These are phyloP conservation scores for Zonitis immaculata DNA, from an alignment of 2,888 invertebrate species.

Conservation along the genomic window DNA sequence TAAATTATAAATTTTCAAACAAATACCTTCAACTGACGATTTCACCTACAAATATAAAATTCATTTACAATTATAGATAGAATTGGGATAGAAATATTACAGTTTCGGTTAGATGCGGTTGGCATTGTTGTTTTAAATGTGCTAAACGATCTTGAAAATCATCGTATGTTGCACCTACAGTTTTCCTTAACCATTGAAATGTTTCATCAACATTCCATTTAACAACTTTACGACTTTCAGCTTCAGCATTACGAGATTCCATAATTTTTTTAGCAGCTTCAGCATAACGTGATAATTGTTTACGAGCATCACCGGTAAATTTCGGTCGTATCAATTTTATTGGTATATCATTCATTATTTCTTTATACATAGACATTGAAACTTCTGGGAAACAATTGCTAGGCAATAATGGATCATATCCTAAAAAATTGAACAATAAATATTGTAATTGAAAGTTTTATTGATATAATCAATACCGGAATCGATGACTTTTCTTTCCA, in stretches of 20 bases:
- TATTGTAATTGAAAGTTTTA: too few species aligned
- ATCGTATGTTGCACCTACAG: conserved; percentile 90
- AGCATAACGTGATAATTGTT: conserved; percentile 80
- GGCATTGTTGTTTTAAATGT: conserved; percentile 91
- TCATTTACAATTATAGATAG: background rate
- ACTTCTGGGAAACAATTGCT: conserved; percentile 90
- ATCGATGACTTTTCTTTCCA: conserved; percentile 91
- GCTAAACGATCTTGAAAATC: conserved; percentile 86
- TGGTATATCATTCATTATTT: conserved; percentile 97
- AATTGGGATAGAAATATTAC: too few species aligned
- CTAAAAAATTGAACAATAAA: conserved; percentile 61
- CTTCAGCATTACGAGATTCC: conserved; percentile 86
- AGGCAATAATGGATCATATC: conserved; percentile 86
- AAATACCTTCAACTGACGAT: conserved; percentile 91
- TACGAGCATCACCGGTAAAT: conserved; percentile 91
- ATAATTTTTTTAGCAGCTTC: conserved; percentile 97
- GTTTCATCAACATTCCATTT: conserved; percentile 99
- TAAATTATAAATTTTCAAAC: conserved; percentile 86
- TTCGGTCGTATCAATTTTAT: conserved; percentile 93
- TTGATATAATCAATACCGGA: too few species aligned
- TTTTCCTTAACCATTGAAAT: conserved; percentile 90
- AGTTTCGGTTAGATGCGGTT: conserved; percentile 91
- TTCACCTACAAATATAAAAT: conserved; percentile 54
- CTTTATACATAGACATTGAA: conserved; percentile 91
- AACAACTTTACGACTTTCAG: conserved; percentile 93